These are phyloP conservation scores for Trichonephila clavipes DNA, from an alignment of 1,140 invertebrate genomes.

Conservation along the genomic window DNA sequence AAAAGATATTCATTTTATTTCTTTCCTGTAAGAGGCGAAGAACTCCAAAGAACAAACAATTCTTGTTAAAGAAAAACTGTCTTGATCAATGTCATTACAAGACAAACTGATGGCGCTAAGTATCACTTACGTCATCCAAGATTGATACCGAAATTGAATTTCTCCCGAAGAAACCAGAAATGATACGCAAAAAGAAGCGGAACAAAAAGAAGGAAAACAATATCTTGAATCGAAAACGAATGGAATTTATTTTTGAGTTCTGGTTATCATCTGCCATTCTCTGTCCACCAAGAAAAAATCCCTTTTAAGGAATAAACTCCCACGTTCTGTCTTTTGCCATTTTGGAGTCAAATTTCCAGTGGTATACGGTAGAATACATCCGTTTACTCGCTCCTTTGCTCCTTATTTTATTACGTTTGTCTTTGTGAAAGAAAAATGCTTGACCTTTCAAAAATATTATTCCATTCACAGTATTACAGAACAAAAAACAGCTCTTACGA, in stretches of 20 bases:
- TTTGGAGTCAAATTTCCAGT: conserved; percentile 60
- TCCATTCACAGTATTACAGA: neutral
- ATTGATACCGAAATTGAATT: conserved; percentile 57
- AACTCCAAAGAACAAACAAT: neutral
- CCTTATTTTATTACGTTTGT: conserved; percentile 29
- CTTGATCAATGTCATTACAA: conserved; percentile 49
- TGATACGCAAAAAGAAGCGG: neutral
- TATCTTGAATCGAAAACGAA: conserved; percentile 33
- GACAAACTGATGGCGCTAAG: conserved; percentile 41
- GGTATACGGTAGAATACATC: conserved; percentile 1
- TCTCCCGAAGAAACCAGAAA: conserved; percentile 16
- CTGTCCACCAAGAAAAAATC: neutral
- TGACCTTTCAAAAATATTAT: conserved; percentile 62
- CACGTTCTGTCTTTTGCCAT: conserved; percentile 43
- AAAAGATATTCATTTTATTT: neutral
- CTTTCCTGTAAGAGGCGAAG: neutral
- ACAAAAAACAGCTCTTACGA: conserved; percentile 48
- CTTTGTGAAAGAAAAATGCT: neutral
- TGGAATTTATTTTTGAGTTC: conserved; percentile 45
- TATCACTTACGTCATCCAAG: conserved; percentile 61
- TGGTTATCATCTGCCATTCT: conserved; percentile 55
- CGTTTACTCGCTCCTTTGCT: neutral
- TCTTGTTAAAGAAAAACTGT: conserved; percentile 29
- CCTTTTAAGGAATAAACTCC: conserved; percentile 48
- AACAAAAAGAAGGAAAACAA: conserved; percentile 5